Evolutionary conservation across 1,140 invertebrate genomes (phyloP).

Genomic region (Tetranychus urticae): DNA sequence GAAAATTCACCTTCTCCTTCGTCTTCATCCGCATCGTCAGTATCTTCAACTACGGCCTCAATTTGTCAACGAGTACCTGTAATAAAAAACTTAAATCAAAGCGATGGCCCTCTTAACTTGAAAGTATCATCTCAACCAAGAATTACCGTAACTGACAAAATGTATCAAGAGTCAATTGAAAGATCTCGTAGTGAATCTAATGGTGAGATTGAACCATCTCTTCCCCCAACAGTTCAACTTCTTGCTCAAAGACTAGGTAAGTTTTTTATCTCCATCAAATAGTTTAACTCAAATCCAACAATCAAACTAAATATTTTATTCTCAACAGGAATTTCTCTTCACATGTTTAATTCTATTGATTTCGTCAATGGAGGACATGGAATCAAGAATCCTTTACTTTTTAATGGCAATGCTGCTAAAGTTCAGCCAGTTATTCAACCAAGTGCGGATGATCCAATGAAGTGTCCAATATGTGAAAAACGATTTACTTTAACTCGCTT

Average conservation of each 20-base stretch:
- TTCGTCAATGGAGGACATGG: constrained; percentile 97
- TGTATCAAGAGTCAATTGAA: neutral
- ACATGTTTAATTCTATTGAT: constrained; percentile 38
- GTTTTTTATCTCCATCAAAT: neutral
- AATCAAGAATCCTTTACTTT: constrained; percentile 83
- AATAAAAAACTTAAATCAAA: neutral
- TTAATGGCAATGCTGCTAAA: neutral
- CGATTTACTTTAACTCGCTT: constrained; percentile 79
- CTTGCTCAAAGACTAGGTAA: constrained; percentile 10
- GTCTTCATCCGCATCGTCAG: neutral
- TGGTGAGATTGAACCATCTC: neutral
- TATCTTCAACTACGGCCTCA: neutral
- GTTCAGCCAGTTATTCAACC: neutral
- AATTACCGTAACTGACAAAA: neutral
- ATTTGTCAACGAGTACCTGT: neutral
- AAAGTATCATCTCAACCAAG: neutral
- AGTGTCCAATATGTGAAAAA: constrained; percentile 76
- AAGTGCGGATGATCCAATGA: constrained; percentile 15
- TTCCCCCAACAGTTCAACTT: constrained; percentile 2
- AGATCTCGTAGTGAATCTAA: neutral
- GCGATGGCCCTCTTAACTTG: neutral
- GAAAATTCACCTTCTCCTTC: neutral
- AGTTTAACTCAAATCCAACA: too few relatives aligned
- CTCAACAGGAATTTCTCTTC: constrained; percentile 2
- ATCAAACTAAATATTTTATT: too few relatives aligned